A percentile compares a stretch with the other conserved stretches of the same genome.
These are phyloP conservation scores for Cetonia aurata DNA, from an alignment of 2,888 invertebrate species.

Conservation along the genomic window DNA sequence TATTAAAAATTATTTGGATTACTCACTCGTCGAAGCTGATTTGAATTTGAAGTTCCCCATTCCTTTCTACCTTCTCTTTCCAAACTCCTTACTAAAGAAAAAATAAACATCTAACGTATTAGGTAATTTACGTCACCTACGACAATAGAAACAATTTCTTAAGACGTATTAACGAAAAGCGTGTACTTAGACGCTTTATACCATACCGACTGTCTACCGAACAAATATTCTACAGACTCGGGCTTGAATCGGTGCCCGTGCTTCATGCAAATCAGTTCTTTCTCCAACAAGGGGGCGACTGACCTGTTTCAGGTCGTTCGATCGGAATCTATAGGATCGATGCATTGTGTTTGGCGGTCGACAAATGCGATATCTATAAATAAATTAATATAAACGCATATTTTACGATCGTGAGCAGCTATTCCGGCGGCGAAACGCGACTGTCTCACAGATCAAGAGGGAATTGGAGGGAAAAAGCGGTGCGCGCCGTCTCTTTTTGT, in stretches of 20 bases:
- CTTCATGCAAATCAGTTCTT: constrained; percentile 15
- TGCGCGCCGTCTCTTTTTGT: constrained; percentile 19
- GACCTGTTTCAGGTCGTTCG: constrained; percentile 13
- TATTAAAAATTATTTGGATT: too few relatives aligned
- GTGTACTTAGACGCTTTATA: too few relatives aligned
- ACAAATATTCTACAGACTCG: neutral
- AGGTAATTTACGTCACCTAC: too few relatives aligned
- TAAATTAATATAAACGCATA: constrained; percentile 22
- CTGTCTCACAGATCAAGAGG: neutral
- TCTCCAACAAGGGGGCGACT: neutral
- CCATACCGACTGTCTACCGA: too few relatives aligned
- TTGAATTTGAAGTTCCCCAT: too few relatives aligned
- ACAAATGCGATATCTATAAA: constrained; percentile 17
- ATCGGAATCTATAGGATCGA: constrained; percentile 20
- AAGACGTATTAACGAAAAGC: too few relatives aligned
- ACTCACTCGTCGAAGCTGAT: too few relatives aligned
- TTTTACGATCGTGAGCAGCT: constrained; percentile 27
- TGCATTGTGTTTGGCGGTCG: constrained; percentile 18
- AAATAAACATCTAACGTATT: too few relatives aligned
- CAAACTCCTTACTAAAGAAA: too few relatives aligned
- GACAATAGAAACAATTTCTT: too few relatives aligned
- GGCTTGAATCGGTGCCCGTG: neutral
- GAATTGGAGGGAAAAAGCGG: too few relatives aligned
- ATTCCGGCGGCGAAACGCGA: neutral
- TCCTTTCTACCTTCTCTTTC: too few relatives aligned